These are phyloP conservation scores for Brassicogethes aeneus DNA, from an alignment of 2,888 invertebrate species.

Conservation along the genomic window DNA sequence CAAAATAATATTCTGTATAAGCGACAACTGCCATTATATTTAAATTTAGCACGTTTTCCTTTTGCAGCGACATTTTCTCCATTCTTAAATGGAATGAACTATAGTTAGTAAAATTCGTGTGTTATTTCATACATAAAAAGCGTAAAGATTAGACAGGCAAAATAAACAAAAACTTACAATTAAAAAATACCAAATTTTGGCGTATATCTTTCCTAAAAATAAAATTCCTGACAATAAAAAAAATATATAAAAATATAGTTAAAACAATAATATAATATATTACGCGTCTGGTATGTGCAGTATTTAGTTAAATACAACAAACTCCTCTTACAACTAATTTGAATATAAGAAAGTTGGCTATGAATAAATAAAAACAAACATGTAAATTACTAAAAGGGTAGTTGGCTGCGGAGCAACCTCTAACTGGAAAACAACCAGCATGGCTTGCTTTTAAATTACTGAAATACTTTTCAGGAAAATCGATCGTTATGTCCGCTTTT, in stretches of 20 bases:
- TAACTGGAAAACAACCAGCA: background rate
- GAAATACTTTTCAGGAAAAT: background rate
- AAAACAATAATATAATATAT: background rate
- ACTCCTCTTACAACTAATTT: constrained; percentile 13
- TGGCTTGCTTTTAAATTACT: background rate
- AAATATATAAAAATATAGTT: constrained; percentile 2
- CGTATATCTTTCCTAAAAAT: constrained; percentile 21
- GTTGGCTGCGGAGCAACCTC: constrained; percentile 1
- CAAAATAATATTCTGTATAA: too few species aligned
- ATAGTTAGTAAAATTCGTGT: too few species aligned
- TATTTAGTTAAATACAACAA: background rate
- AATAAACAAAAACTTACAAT: constrained; percentile 13
- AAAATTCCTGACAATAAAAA: constrained; percentile 9
- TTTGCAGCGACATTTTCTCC: too few species aligned
- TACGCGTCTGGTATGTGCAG: background rate
- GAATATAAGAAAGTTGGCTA: constrained; percentile 16
- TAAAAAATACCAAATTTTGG: constrained; percentile 18
- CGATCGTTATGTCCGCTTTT: background rate
- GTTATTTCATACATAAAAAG: too few species aligned
- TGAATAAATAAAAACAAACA: constrained; percentile 16
- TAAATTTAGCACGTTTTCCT: too few species aligned
- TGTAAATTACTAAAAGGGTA: constrained; percentile 11
- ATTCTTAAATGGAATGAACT: too few species aligned
- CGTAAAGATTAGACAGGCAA: constrained; percentile 7
- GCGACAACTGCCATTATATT: too few species aligned